Evolutionary conservation across 2,113 vertebrate species (phyloP).

Genomic region (Hystrix brachyura): DNA sequence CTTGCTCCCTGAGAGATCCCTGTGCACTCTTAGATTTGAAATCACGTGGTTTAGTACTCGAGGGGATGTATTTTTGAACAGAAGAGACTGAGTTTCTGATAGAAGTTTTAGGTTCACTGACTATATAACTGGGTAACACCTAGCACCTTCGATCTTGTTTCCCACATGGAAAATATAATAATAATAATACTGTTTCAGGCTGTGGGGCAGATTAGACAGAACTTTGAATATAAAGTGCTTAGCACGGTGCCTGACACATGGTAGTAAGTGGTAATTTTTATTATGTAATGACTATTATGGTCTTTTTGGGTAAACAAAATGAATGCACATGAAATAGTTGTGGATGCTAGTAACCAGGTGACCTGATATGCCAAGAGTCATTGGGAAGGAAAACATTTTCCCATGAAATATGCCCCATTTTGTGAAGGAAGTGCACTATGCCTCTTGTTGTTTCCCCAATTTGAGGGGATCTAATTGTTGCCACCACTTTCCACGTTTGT

Average conservation of each 20-base stretch:
- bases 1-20: background rate
- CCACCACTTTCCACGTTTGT: background rate
- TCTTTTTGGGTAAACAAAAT: background rate
- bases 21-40: background rate
- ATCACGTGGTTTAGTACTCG: background rate
- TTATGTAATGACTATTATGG: background rate
- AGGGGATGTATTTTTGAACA: background rate
- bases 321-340: background rate
- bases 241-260: background rate
- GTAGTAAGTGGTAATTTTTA: background rate
- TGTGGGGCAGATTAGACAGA: background rate
- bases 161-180: background rate
- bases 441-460: background rate
- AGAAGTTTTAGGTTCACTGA: background rate
- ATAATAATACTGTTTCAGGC: background rate
- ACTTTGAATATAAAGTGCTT: background rate
- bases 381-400: background rate
- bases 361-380: background rate
- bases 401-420: background rate
- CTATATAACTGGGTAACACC: background rate
- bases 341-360: background rate
- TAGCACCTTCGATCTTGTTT: background rate
- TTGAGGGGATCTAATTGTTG: background rate
- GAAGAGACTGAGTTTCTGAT: background rate
- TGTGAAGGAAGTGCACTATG: background rate